Evolutionary conservation across 2,888 invertebrate species (phyloP), one percentile per base, ranked within the genome.

Genomic region (Patella depressa): DNA sequence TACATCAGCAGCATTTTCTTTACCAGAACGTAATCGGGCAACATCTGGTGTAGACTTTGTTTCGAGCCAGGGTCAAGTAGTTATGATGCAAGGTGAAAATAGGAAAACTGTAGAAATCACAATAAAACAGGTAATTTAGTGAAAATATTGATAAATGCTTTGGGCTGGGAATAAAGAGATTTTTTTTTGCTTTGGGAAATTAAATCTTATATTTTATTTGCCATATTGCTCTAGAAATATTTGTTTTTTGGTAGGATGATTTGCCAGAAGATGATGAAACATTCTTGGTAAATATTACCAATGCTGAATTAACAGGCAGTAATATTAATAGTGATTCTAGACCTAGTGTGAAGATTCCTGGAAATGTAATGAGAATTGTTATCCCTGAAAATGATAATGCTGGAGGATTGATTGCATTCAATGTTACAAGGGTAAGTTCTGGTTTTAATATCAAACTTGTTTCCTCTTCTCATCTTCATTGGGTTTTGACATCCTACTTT

Each of bases 361-460:
- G 87, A 12, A 86, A 86, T 75, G 80, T 87, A 11, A 81, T 86
- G 12, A 75, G 81, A 1, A 82, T 91, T 19, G 87, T 86, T 14
- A 90, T 91, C 7, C 77, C 81, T 19, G 90, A 89, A 83, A 91
- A 91, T 83, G 91, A 91, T 81, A 86, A 89, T 78, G 89, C 90
- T 5, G 81, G 88, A 45, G 91, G 91, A 9, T 79, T 88, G 59
- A 83, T 91, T 0, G 85, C 90, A 82, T 89, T 91, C 76, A 81
- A 88, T 82, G 90, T 90, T 14, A 83, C 78, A 34, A 88, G 87
- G 75, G 91, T 91, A 79, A 86, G 88, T 83, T 14, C 55, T 19
- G 45, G 7, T 45, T 7, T 45, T 45, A 45, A 34, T 45, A 45
- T 45, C 9, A 45, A 45, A 45, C 9, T 45, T 45, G 45, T 45